phyloP scores from a whole-genome alignment of 2,113 vertebrate species.

The Patagioenas fasciata region DNA sequence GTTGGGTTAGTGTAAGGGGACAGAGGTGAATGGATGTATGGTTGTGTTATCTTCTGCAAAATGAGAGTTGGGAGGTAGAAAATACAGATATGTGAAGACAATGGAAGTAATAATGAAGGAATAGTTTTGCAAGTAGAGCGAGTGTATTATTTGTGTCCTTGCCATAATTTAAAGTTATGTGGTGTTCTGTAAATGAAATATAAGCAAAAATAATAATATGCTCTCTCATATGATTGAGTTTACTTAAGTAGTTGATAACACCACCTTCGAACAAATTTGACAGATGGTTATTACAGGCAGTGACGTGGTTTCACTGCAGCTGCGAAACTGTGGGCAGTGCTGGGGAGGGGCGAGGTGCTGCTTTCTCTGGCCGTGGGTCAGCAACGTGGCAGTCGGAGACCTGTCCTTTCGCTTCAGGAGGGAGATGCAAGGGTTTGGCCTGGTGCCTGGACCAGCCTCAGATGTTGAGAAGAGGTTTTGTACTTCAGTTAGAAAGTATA shows the following conservation, averaged over 20 bases:
- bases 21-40: background rate
- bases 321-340: background rate
- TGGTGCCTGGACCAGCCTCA: conserved; percentile 65
- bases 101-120: background rate
- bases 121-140: background rate
- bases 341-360: conserved; percentile 18
- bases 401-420: conserved; percentile 60
- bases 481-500: background rate
- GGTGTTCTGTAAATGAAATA: background rate
- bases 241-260: background rate
- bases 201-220: background rate
- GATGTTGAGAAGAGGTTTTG: conserved; percentile 59
- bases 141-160: background rate
- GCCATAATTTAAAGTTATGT: background rate
- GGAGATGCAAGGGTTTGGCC: conserved; percentile 70
- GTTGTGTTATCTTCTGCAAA: background rate
- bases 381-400: conserved; percentile 68
- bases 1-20: background rate
- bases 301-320: background rate
- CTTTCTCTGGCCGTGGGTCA: background rate
- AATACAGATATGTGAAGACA: background rate
- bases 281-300: background rate
- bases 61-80: background rate
- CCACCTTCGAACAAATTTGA: background rate
- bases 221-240: background rate